These are phyloP conservation scores for Thymelicus lineola DNA, from an alignment of 2,888 invertebrate species.

Conservation along the genomic window DNA sequence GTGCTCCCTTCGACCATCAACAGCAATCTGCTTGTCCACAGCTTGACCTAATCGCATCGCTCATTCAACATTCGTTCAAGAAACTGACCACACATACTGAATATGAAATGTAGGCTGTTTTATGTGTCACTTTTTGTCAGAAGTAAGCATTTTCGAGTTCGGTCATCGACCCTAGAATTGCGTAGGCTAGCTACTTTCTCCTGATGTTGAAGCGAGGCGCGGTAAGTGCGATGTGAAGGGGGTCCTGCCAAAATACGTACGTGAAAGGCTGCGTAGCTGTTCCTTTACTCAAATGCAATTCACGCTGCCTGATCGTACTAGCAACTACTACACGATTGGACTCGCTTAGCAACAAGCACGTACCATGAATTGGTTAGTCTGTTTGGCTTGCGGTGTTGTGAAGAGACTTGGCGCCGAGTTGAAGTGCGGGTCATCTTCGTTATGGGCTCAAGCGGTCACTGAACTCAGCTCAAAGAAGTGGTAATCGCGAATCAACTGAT, in stretches of 20 bases:
- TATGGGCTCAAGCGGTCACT: constrained; percentile 62
- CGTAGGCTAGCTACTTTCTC: constrained; percentile 85
- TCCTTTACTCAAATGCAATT: constrained; percentile 49
- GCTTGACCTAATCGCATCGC: constrained; percentile 69
- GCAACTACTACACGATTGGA: constrained; percentile 14
- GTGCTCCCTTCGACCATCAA: not conserved
- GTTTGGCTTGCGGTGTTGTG: constrained; percentile 26
- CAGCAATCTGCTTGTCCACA: constrained; percentile 42
- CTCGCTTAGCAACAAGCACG: constrained; percentile 30
- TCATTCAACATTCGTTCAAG: constrained; percentile 72
- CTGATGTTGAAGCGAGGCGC: constrained; percentile 67
- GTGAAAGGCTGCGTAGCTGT: constrained; percentile 80
- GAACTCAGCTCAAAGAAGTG: constrained; percentile 62
- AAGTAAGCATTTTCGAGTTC: constrained; percentile 82
- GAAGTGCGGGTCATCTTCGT: constrained; percentile 47
- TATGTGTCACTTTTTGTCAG: constrained; percentile 83
- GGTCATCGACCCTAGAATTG: constrained; percentile 83
- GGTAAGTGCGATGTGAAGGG: constrained; percentile 66
- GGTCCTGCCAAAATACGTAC: constrained; percentile 83
- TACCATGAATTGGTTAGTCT: constrained; percentile 11
- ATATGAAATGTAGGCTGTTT: constrained; percentile 79
- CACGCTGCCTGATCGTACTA: constrained; percentile 28
- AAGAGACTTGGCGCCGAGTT: constrained; percentile 52
- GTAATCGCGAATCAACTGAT: constrained; percentile 62
- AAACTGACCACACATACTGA: constrained; percentile 80